phyloP scores from a whole-genome alignment of 2,113 vertebrate species.

The Cheirogaleus medius region DNA sequence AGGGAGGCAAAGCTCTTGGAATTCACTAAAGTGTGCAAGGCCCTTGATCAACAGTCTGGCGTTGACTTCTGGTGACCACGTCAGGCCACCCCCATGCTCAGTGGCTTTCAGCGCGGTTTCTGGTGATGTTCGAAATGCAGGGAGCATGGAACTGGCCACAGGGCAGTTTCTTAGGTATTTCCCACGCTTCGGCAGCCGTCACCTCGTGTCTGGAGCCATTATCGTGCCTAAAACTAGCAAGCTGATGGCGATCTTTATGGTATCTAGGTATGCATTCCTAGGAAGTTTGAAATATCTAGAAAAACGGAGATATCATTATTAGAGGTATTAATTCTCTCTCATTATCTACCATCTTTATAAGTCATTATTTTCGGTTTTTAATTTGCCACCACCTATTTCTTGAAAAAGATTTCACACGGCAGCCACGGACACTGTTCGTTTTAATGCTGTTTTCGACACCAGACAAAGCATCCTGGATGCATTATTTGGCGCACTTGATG shows the following conservation, averaged over 20 bases:
- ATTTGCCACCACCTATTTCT: not conserved
- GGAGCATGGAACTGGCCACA: not conserved
- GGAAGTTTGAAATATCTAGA: not conserved
- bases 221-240: not conserved
- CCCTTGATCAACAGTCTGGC: not conserved
- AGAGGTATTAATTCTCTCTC: accelerated
- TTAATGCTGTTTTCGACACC: not conserved
- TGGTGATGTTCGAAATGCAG: not conserved
- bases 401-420: not conserved
- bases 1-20: accelerated
- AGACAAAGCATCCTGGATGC: accelerated
- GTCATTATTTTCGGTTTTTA: not conserved
- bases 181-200: not conserved
- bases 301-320: not conserved
- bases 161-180: not conserved
- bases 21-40: not conserved
- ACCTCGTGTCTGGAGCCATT: accelerated
- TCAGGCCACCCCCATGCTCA: accelerated
- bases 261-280: accelerated
- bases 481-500: no score
- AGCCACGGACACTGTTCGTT: not conserved
- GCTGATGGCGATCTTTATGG: no score
- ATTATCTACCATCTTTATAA: not conserved
- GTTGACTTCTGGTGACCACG: not conserved
- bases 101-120: accelerated